phyloP scores from a whole-genome alignment of 2,797 vertebrate species.

The Myotis myotis region DNA sequence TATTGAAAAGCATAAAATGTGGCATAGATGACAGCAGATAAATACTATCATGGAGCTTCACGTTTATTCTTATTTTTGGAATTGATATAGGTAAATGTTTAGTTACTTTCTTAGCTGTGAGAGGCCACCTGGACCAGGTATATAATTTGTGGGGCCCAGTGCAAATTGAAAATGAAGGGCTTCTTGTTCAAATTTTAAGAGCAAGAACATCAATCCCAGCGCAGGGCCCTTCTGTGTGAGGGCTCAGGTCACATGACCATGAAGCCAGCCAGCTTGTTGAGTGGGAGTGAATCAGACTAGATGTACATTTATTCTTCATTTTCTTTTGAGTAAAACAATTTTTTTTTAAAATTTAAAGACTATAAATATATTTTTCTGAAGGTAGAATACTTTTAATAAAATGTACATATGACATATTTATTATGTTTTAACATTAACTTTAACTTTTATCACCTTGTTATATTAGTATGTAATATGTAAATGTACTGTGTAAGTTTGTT shows the following conservation, averaged over 20 bases:
- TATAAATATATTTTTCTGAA: not conserved
- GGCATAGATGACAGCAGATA: not conserved
- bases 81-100: not conserved
- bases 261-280: fast-evolving
- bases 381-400: not conserved
- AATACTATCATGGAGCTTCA: not conserved
- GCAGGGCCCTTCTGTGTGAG: fast-evolving
- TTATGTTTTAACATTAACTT: not conserved
- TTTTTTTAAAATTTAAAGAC: not conserved
- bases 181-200: not conserved
- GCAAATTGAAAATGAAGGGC: not conserved
- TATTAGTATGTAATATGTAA: not conserved
- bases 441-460: not conserved
- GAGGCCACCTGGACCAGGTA: not conserved
- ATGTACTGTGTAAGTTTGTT: not conserved
- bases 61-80: not conserved
- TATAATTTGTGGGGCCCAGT: not conserved
- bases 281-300: not conserved
- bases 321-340: not conserved
- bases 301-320: not conserved
- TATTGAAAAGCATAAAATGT: not conserved
- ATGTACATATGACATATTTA: not conserved
- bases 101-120: not conserved
- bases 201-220: not conserved
- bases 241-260: fast-evolving